A percentile compares a stretch with the other conserved stretches of the same genome.
Conservation (phyloP, 2,113 vertebrate species). For the Suricata suricatta region DNA sequence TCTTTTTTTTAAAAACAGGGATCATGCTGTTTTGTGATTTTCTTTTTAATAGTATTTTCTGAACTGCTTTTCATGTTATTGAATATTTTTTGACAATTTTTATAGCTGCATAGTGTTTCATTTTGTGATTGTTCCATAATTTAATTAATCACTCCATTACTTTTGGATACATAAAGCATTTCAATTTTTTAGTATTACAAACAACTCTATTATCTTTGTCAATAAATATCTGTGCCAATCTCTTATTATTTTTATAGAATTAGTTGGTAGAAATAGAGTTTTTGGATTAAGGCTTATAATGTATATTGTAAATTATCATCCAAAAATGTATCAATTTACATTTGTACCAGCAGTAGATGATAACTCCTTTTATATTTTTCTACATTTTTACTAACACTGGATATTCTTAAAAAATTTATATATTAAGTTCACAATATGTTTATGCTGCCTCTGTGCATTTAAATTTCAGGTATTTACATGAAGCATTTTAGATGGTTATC, state of each 20-base stretch:
- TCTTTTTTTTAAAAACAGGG: not conserved
- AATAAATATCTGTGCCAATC: not conserved
- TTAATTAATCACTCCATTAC: not conserved
- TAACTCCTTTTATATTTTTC: not conserved
- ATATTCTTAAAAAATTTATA: not conserved
- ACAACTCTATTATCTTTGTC: not conserved
- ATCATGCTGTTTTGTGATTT: not conserved
- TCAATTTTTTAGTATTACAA: slow-evolving; percentile 24
- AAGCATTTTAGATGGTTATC: not conserved
- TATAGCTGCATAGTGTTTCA: not conserved
- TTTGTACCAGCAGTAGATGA: not conserved
- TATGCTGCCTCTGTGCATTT: not conserved
- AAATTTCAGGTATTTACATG: not conserved
- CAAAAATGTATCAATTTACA: not conserved
- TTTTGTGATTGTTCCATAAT: not conserved
- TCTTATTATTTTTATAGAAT: slow-evolving; percentile 8
- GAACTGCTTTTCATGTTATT: not conserved
- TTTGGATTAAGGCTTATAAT: not conserved
- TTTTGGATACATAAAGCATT: not conserved
- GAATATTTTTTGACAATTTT: not conserved
- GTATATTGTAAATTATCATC: not conserved
- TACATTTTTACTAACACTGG: not conserved
- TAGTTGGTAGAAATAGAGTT: not conserved
- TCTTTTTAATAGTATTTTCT: not conserved
- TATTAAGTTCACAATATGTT: not conserved